Percentiles rank a stretch among this genome's conserved stretches.
Conservation (phyloP, 2,797 vertebrate genomes). For the Chloroceryle inda region DNA sequence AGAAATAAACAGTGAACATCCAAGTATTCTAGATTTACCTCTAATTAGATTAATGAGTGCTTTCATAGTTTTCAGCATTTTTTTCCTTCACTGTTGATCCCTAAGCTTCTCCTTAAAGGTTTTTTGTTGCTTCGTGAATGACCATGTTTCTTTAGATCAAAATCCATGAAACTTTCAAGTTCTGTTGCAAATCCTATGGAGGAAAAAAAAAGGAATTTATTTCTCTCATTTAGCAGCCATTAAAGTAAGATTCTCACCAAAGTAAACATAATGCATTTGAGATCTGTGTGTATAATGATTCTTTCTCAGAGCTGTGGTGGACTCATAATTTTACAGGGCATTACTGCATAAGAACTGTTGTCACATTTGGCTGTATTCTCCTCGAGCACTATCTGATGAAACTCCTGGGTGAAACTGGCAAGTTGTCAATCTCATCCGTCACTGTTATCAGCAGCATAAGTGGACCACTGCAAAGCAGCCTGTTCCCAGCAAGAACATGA, state of each 20-base stretch:
- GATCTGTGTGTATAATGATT: neutral
- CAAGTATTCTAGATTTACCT: neutral
- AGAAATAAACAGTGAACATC: neutral
- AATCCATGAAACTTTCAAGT: neutral
- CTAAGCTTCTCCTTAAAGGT: neutral
- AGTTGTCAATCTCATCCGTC: slow-evolving; percentile 87
- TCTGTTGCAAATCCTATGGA: neutral
- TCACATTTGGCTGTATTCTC: slow-evolving; percentile 79
- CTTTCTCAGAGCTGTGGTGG: neutral
- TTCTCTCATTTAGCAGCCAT: neutral
- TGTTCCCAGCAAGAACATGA: slow-evolving; percentile 83
- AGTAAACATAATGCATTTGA: neutral
- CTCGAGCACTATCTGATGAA: slow-evolving; percentile 83
- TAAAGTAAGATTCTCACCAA: neutral
- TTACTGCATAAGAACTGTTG: neutral
- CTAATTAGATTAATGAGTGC: neutral
- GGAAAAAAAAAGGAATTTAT: neutral
- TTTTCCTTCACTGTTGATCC: neutral
- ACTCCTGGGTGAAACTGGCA: slow-evolving; percentile 81
- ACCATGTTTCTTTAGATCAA: neutral
- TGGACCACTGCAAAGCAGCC: slow-evolving; percentile 84
- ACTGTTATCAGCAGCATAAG: slow-evolving; percentile 84
- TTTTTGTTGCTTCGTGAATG: neutral
- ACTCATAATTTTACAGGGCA: neutral
- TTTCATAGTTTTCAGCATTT: neutral